Base-by-base conservation (phyloP, 2,113 vertebrate species). In the Tylochromis polylepis region DNA sequence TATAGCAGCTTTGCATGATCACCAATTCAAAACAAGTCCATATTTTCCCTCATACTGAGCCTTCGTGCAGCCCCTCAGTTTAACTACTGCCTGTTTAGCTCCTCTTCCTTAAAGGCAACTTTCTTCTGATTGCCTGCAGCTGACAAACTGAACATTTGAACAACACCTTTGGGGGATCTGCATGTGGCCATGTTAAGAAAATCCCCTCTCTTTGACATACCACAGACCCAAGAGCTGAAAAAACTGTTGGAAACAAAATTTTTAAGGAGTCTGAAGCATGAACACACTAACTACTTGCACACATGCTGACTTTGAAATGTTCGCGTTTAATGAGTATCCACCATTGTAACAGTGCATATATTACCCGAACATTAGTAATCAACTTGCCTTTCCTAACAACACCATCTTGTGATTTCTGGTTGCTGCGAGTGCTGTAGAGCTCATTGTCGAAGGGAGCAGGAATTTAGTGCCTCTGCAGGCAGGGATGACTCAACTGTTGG, bases 401-500 rank as follows among this genome's bases (percentile, higher is more conserved):
- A 46, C 24, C 59, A 49, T 81, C 81, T 84, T 58, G 86, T 88
- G 84, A 83, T 81, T 88, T 85, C 85, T 89, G 84, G 86, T 88
- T 88, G 81, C 82, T 77, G 79, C 11, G 34, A 87, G 22, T 59
- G 86, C 81, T 89, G 80, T 65, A 80, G 70, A 88, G 85, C 51
- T 87, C 16, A 11, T 55, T 83, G 22, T 89, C 83, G 77, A 95
- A 90, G 93, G 93, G 92, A 95, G 94, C 94, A 96, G 94, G 94
- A 96, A 96, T 96, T 94, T 91, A 89, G 90, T 95, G 94, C 87
- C 93, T 95, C 93, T 92, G 89, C 92, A 91, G 95, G 94, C 91
- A 83, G 81, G 87, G 89, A 94, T 95, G 95, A 96, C 91, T 95
- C 94, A 92, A 90, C 89, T 78, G 67, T 90, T 86, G 90, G 88